phyloP scores from a whole-genome alignment of 2,113 vertebrate genomes.

The crab-eating macaque (Macaca fascicularis) region DNA sequence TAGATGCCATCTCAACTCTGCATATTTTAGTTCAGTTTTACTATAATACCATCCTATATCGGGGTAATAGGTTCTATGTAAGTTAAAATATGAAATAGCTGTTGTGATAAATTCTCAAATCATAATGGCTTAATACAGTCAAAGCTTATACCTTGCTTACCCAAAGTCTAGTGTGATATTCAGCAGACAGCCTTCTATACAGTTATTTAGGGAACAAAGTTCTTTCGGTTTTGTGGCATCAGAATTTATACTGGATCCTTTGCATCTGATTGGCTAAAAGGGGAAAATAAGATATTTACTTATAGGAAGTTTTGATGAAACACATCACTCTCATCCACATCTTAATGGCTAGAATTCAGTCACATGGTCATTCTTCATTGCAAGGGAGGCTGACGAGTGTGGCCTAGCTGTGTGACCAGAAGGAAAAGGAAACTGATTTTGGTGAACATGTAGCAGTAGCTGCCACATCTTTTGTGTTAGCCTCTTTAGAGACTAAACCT shows the following conservation, averaged over 20 bases:
- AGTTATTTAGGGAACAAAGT: neutral
- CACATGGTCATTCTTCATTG: neutral
- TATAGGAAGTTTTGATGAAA: neutral
- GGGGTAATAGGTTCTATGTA: neutral
- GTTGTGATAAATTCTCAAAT: neutral
- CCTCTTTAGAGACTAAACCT: neutral
- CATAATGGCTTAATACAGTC: neutral
- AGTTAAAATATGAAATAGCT: neutral
- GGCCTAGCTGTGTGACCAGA: neutral
- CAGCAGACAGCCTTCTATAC: neutral
- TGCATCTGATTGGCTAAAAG: neutral
- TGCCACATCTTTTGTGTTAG: neutral
- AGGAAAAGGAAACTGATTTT: neutral
- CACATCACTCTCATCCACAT: neutral
- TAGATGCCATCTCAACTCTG: neutral
- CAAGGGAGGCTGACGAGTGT: neutral
- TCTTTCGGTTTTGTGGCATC: neutral
- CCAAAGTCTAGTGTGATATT: neutral
- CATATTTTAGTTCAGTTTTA: neutral
- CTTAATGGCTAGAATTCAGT: neutral
- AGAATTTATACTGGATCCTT: neutral
- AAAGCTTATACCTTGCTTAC: neutral
- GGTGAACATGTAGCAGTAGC: neutral
- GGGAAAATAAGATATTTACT: neutral
- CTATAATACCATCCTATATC: neutral